A percentile compares a stretch with the other conserved stretches of the same genome.
These are phyloP conservation scores for Pangasianodon hypophthalmus DNA, from an alignment of 2,113 vertebrate species.

Conservation along the genomic window DNA sequence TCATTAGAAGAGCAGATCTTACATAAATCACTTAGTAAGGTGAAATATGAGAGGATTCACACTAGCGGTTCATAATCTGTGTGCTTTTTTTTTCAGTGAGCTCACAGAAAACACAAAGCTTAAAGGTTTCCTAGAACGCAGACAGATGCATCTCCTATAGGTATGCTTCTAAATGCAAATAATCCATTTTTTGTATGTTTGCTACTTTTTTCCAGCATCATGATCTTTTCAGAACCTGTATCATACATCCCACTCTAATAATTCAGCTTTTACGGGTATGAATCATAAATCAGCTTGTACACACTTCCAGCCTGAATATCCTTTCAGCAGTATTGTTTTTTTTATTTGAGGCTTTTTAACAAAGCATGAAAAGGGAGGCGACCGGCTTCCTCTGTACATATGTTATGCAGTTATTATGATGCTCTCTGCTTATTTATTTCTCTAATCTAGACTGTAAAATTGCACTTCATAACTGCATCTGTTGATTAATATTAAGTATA, in stretches of 20 bases:
- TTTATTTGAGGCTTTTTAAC: neutral
- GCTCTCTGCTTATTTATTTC: constrained; percentile 3
- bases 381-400: neutral
- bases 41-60: neutral
- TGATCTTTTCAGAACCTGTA: neutral
- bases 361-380: neutral
- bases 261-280: neutral
- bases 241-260: neutral
- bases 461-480: neutral
- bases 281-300: neutral
- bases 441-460: neutral
- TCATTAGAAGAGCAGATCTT: constrained; percentile 1
- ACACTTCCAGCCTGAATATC: neutral
- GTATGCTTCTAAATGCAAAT: neutral
- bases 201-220: no score
- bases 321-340: neutral
- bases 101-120: neutral
- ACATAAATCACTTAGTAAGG: neutral
- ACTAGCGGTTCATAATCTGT: neutral
- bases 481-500: neutral
- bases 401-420: neutral
- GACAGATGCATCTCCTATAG: neutral
- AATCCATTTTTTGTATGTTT: no score
- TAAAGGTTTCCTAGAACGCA: neutral
- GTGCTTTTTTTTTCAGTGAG: neutral